Evolutionary conservation across 2,113 vertebrate genomes (phyloP), one percentile per base, ranked within the genome.

Genomic region (Cyanocitta stelleri): DNA sequence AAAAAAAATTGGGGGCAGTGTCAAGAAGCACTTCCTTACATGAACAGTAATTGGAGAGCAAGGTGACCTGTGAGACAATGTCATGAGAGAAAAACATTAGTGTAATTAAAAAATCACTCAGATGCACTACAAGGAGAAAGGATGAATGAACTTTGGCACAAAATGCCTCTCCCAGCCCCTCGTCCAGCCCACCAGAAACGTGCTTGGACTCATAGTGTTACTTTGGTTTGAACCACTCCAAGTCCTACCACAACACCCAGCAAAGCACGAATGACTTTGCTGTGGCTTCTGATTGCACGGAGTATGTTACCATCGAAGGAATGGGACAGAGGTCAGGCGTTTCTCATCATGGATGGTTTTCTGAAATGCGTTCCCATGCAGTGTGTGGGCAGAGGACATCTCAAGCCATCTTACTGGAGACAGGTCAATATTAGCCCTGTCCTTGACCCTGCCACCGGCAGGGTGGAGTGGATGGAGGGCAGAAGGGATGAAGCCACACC

Each of bases 81-180:
- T 74, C 90, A 92, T 5, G 44, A 91, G 85, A 81, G 82, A 86
- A 92, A 95, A 95, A 87, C 72, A 92, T 94, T 48, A 94, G 41
- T 61, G 69, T 87, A 89, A 96, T 96, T 97, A 96, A 94, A 94
- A 93, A 96, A 94, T 51, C 62, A 72, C 93, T 97, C 85, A 86
- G 58, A 88, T 69, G 58, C 37, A 90, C n/a, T 48, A 75, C 4
- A 1, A 84, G 74, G 82, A 94, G 82, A 96, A 95, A 89, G 48
- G 56, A 92, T 75, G 61, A 96, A 93, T 69, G 82, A 87, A 93
- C 91, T 92, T 63, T 73, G 90, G 89, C 83, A 93, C 16, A 37
- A 68, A 94, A 81, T 89, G 51, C 22, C 27, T 83, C 78, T 56
- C 27, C 32, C 23, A 73, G 39, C 43, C 56, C 66, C 75, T 86